These are phyloP conservation scores for Drosophila macrothrix DNA, from an alignment of 2,888 invertebrate species.

Conservation along the genomic window DNA sequence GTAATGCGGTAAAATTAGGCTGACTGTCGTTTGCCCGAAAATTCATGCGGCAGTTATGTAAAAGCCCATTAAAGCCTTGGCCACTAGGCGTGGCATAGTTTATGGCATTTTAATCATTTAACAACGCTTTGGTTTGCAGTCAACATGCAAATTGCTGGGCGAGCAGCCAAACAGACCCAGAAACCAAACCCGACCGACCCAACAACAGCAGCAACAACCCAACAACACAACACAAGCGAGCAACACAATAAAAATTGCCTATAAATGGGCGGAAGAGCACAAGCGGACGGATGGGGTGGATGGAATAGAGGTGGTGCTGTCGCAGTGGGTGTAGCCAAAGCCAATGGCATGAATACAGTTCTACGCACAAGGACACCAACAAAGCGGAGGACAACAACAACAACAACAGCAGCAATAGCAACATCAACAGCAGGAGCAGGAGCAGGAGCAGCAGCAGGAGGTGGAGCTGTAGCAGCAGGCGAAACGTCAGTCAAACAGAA, in stretches of 20 bases:
- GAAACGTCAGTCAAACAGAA: conserved; percentile 54
- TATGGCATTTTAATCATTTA: conserved; percentile 80
- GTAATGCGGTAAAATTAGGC: conserved; percentile 62
- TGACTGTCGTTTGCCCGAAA: conserved; percentile 27
- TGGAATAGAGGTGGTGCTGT: conserved; percentile 2
- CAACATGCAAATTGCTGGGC: conserved; percentile 76
- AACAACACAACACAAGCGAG: conserved; percentile 30
- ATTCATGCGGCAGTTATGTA: conserved; percentile 39
- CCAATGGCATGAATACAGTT: conserved; percentile 38
- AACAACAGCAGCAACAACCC: conserved; percentile 17
- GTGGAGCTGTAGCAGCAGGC: conserved; percentile 1
- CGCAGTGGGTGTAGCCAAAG: conserved; percentile 16
- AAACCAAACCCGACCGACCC: conserved; percentile 34
- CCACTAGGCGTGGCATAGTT: conserved; percentile 61
- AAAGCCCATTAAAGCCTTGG: conserved; percentile 55
- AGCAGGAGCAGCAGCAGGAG: neutral
- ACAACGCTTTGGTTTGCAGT: conserved; percentile 71
- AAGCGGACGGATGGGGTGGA: conserved; percentile 6
- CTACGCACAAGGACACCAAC: conserved; percentile 65
- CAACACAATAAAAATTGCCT: conserved; percentile 75
- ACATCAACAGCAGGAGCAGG: neutral
- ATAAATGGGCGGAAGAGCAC: conserved; percentile 73
- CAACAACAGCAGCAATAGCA: neutral
- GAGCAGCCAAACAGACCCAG: conserved; percentile 34
- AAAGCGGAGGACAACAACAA: conserved; percentile 12